Conservation (phyloP, 2,113 vertebrate genomes). For the Centropus unirufus region DNA sequence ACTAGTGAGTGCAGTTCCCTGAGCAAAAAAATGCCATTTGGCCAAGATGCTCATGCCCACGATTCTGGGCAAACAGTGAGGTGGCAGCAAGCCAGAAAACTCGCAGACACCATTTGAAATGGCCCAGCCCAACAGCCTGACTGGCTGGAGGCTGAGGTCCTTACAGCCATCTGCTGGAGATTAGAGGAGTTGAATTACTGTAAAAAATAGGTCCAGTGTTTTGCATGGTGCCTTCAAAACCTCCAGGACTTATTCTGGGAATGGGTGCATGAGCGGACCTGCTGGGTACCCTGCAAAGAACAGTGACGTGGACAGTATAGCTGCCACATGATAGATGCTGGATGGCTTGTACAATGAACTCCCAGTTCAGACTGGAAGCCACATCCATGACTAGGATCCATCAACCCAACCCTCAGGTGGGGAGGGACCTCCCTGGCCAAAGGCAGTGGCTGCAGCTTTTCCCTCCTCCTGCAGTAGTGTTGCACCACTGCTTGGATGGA, state of each 20-base stretch:
- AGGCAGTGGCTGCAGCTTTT: neutral
- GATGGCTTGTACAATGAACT: too few relatives aligned
- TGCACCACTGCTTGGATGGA: accelerated
- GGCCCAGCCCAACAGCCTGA: neutral
- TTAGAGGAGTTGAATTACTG: neutral
- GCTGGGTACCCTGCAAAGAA: neutral
- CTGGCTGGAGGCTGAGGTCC: neutral
- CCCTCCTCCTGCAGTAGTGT: neutral
- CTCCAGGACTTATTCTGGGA: neutral
- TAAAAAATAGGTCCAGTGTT: neutral
- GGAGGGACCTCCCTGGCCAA: neutral
- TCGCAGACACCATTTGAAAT: neutral
- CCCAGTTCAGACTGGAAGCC: neutral
- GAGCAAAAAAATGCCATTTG: accelerated
- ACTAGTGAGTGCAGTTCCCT: neutral
- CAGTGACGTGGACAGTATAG: accelerated
- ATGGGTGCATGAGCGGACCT: neutral
- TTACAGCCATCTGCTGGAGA: neutral
- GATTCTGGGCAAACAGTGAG: neutral
- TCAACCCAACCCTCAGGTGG: neutral
- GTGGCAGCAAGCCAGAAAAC: neutral
- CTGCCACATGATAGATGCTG: too few relatives aligned
- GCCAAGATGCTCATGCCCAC: accelerated
- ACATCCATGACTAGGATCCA: neutral
- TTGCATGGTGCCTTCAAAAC: neutral